phyloP scores from a whole-genome alignment of 2,113 vertebrate species.

The Triplophysa dalaica region DNA sequence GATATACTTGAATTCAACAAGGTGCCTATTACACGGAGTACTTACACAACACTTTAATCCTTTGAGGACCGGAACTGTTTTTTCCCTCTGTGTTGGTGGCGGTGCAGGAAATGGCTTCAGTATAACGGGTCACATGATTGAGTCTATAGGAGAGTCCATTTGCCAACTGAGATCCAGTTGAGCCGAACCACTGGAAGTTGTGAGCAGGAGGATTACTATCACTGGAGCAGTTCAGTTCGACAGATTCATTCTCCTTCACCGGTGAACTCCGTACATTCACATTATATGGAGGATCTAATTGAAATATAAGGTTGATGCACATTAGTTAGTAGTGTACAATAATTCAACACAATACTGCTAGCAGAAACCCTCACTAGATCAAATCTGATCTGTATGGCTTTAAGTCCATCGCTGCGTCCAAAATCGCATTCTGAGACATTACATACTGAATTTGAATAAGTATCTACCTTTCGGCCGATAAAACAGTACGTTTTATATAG shows the following conservation, averaged over 20 bases:
- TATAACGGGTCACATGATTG: conserved; percentile 59
- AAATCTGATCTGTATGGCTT: no score
- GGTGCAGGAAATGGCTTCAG: conserved; percentile 59
- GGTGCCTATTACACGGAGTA: conserved; percentile 1
- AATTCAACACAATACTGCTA: no score
- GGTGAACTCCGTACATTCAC: conserved; percentile 49
- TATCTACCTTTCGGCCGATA: no score
- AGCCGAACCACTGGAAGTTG: conserved; percentile 59
- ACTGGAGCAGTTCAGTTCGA: conserved; percentile 62
- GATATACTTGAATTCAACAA: no score
- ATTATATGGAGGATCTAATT: conserved; percentile 50
- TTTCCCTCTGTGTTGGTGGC: conserved; percentile 59
- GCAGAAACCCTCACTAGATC: no score
- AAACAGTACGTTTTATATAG: no score
- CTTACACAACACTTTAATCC: conserved; percentile 60
- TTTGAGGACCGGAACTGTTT: conserved; percentile 47
- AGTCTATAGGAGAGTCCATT: conserved; percentile 39
- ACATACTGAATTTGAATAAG: no score
- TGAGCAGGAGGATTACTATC: conserved; percentile 60
- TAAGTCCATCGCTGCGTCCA: no score
- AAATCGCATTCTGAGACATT: no score
- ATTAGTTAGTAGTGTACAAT: no score
- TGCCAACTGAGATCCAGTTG: conserved; percentile 35
- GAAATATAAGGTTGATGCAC: no score
- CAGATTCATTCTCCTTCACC: conserved; percentile 60